Evolutionary conservation across 2,888 invertebrate genomes (phyloP).

Genomic region (Ctena decussata): DNA sequence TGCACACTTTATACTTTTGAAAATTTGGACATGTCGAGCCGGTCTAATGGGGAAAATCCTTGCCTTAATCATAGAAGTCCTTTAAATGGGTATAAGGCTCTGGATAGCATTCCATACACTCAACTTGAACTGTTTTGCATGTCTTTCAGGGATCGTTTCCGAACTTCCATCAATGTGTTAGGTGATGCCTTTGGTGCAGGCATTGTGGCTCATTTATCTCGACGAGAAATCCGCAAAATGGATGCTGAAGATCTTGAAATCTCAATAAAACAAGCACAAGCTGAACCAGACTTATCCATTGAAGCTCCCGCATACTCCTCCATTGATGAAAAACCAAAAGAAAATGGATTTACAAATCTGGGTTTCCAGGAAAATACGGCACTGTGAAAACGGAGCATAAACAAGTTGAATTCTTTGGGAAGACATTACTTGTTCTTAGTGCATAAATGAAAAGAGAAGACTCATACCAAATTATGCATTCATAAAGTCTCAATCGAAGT

Average conservation of each 20-base stretch:
- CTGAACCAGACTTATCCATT: neutral
- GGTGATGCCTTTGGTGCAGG: conserved; percentile 75
- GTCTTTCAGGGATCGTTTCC: conserved; percentile 70
- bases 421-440: too few species aligned
- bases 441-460: too few species aligned
- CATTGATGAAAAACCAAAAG: neutral
- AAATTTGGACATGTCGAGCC: too few species aligned
- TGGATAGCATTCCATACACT: too few species aligned
- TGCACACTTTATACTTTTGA: too few species aligned
- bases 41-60: too few species aligned
- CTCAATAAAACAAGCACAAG: neutral
- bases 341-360: neutral
- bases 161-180: conserved; percentile 71
- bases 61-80: too few species aligned
- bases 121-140: too few species aligned
- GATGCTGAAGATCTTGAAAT: neutral
- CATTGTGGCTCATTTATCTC: conserved; percentile 69
- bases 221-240: conserved; percentile 1
- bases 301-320: neutral
- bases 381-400: neutral
- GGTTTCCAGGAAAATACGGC: neutral
- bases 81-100: too few species aligned
- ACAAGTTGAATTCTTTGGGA: too few species aligned
- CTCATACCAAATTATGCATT: too few species aligned
- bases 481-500: too few species aligned